Evolutionary conservation across 2,113 vertebrate genomes (phyloP).

Genomic region (Typhlomys cinereus): DNA sequence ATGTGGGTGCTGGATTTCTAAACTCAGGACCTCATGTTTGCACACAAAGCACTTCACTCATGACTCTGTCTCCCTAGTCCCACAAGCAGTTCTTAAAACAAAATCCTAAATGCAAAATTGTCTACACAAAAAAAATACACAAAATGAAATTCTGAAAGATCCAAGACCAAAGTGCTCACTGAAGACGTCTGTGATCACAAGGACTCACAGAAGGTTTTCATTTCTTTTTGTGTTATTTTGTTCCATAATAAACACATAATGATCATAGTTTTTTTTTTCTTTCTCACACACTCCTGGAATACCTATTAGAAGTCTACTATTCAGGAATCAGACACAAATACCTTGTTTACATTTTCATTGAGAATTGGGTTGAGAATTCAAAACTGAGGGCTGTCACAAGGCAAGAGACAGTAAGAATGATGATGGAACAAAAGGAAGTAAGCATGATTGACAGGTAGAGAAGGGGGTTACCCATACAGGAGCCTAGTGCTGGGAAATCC

Average conservation of each 20-base stretch:
- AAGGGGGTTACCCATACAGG: neutral
- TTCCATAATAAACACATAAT: neutral
- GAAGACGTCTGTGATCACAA: neutral
- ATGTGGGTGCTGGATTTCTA: too few relatives aligned
- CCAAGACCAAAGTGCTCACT: neutral
- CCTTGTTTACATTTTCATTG: neutral
- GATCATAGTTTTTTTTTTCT: neutral
- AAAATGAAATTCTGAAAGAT: neutral
- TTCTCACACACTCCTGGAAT: neutral
- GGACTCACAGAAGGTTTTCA: neutral
- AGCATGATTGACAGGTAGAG: neutral
- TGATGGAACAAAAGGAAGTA: neutral
- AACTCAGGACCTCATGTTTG: too few relatives aligned
- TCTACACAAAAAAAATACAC: neutral
- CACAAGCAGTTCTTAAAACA: neutral
- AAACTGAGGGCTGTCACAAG: neutral
- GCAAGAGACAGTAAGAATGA: neutral
- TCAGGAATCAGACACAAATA: neutral
- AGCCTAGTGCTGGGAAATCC: neutral
- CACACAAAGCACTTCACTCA: too few relatives aligned
- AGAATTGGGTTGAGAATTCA: neutral
- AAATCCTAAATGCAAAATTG: neutral
- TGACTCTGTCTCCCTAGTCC: too few relatives aligned
- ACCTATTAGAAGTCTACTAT: neutral
- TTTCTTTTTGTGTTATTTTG: neutral